phyloP scores from a whole-genome alignment of 37 sponge, comb jelly and placozoan species.

The Aplysina aerophoba region DNA sequence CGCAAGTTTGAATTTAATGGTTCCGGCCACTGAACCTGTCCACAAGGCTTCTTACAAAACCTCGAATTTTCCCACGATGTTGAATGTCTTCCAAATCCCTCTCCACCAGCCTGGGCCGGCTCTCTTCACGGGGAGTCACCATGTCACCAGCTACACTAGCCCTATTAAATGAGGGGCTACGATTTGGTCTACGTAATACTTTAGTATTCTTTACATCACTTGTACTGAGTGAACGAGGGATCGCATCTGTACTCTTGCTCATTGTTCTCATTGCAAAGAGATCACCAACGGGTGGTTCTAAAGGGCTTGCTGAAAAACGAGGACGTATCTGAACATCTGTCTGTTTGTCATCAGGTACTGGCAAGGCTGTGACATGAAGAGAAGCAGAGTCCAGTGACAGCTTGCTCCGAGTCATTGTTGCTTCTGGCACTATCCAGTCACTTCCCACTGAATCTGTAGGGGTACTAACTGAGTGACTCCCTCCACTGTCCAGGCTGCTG shows the following conservation, averaged over 20 bases:
- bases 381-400: not conserved
- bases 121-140: not conserved
- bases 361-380: not conserved
- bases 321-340: not conserved
- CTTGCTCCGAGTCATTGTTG: not conserved
- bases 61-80: not conserved
- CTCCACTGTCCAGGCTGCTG: not conserved
- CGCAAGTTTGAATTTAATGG: no score
- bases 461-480: not conserved
- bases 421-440: not conserved
- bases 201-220: not conserved
- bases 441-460: not conserved
- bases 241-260: conserved; percentile 10
- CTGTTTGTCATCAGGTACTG: not conserved
- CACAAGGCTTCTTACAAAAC: conserved; percentile 24
- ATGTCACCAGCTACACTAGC: not conserved
- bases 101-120: not conserved
- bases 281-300: not conserved
- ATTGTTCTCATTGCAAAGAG: not conserved
- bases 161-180: not conserved
- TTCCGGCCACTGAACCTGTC: not conserved
- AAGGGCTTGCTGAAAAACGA: not conserved
- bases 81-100: conserved; percentile 6
- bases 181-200: not conserved
- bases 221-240: not conserved